A percentile compares a stretch with the other conserved stretches of the same genome.
These are phyloP conservation scores for Euura saliciscinereae DNA, from an alignment of 1,140 invertebrate species.

Conservation along the genomic window DNA sequence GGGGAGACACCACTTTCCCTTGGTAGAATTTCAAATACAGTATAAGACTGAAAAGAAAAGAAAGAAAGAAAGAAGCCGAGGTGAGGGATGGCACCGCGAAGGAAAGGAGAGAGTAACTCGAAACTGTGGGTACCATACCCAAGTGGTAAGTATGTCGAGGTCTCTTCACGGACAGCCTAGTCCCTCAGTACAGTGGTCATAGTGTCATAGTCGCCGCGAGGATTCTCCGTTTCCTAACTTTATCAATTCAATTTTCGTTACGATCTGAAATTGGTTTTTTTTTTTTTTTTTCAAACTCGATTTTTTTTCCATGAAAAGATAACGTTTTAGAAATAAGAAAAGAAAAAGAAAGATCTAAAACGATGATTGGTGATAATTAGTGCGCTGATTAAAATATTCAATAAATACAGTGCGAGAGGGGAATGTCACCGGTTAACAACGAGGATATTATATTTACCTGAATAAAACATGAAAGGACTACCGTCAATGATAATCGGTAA, in stretches of 20 bases:
- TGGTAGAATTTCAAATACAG: conserved; percentile 30
- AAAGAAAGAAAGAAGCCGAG: conserved; percentile 20
- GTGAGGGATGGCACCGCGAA: conserved; percentile 46
- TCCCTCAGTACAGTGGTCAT: conserved; percentile 41
- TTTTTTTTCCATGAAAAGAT: no score
- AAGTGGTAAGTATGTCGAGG: conserved; percentile 58
- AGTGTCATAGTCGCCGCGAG: no score
- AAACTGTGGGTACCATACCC: no score
- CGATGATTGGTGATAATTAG: no score
- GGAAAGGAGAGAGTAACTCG: conserved; percentile 40
- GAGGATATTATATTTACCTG: conserved; percentile 6
- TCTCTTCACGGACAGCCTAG: conserved; percentile 58
- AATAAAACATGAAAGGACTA: conserved; percentile 16
- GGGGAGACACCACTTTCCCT: conserved; percentile 49
- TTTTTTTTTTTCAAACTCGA: no score
- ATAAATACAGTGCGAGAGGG: conserved; percentile 4
- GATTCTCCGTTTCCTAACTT: no score
- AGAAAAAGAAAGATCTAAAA: no score
- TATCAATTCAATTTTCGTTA: no score
- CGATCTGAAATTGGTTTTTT: no score
- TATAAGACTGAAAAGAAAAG: no score
- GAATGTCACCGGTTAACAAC: conserved; percentile 25
- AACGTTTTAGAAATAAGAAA: no score
- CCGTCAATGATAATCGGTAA: conserved; percentile 25
- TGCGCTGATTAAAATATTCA: no score